Percentiles rank a stretch among this genome's conserved stretches.
phyloP scores from a whole-genome alignment of 2,888 invertebrate species.

The Rhingia campestris region DNA sequence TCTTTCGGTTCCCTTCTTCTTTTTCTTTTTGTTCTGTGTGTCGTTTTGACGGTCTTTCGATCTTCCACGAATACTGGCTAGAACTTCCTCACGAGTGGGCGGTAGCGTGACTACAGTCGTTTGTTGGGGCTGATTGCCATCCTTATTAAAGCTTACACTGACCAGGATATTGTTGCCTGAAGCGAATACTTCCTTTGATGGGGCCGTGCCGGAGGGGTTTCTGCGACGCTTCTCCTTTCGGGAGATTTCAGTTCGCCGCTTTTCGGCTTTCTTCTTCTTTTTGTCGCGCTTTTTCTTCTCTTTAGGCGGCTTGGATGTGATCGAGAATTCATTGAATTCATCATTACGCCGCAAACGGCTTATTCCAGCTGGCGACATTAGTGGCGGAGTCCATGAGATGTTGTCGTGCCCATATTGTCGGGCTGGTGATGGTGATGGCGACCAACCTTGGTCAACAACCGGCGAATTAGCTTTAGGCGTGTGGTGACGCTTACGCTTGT shows the following conservation, averaged over 20 bases:
- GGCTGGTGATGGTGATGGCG: constrained; percentile 85
- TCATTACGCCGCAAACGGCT: constrained; percentile 84
- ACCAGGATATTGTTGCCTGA: constrained; percentile 96
- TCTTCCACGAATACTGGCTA: constrained; percentile 76
- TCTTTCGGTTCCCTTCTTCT: constrained; percentile 78
- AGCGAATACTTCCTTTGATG: constrained; percentile 95
- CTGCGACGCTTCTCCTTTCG: constrained; percentile 81
- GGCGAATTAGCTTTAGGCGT: constrained; percentile 75
- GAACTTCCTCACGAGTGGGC: constrained; percentile 80
- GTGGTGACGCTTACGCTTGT: constrained; percentile 79
- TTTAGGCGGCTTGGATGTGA: constrained; percentile 76
- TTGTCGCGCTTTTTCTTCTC: constrained; percentile 80
- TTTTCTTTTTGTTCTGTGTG: constrained; percentile 77
- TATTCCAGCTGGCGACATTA: constrained; percentile 78
- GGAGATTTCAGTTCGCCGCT: constrained; percentile 79
- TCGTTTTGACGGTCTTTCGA: constrained; percentile 77
- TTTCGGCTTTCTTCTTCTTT: constrained; percentile 80
- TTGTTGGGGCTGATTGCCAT: constrained; percentile 81
- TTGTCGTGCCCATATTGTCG: constrained; percentile 78
- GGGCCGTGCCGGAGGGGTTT: constrained; percentile 82
- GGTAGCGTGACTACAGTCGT: constrained; percentile 82
- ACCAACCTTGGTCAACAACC: constrained; percentile 82
- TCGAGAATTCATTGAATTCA: constrained; percentile 82
- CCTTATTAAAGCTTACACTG: constrained; percentile 94
- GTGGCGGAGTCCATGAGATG: constrained; percentile 87